Evolutionary conservation across 2,113 vertebrate genomes (phyloP), one percentile per base, ranked within the genome.

Genomic region (Catharus bicknelli): DNA sequence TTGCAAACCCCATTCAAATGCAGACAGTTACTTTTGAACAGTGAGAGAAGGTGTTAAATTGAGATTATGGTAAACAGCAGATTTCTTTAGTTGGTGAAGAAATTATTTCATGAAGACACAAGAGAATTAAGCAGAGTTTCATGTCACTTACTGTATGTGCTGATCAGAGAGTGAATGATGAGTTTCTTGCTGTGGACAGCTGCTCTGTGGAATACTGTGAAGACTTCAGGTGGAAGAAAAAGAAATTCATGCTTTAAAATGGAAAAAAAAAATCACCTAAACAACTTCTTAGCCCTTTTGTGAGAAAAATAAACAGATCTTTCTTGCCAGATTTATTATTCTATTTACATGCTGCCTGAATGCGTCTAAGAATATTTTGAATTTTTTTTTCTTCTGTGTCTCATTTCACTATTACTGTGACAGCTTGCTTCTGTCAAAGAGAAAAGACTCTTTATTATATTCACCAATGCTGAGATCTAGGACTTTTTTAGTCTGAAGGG

Each of bases 31-130:
- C 95, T 93, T 91, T 86, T 96, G 97, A 96, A 93, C 69, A 88
- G 73, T 64, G 90, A 86, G 90, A 92, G 88, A 90, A 89, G 83
- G 92, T 96, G 94, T 94, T 96, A 96, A 96, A 95, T 96, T 95
- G 94, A 97, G 97, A 97, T 96, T 94, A 96, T 87, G 81, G 87
- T 75, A 97, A 97, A 96, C 91, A 96, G 97, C 88, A 94, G 86
- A 96, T 94, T 90, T 96, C 92, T 96, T 95, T 95, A 93, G 93
- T 92, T 80, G 81, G 85, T 86, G 55, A 91, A 96, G 93, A 96
- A 97, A 92, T 90, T 97, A 91, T 90, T 94, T 97, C 88, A 76
- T 78, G 88, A 94, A 96, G 85, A 95, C 95, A 96, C 77, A 96
- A 96, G 91, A 96, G 96, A 92, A 95, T 96, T 95, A 90, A 91